Conservation (phyloP, 2,113 vertebrate species). For the Eulemur rufifrons region DNA sequence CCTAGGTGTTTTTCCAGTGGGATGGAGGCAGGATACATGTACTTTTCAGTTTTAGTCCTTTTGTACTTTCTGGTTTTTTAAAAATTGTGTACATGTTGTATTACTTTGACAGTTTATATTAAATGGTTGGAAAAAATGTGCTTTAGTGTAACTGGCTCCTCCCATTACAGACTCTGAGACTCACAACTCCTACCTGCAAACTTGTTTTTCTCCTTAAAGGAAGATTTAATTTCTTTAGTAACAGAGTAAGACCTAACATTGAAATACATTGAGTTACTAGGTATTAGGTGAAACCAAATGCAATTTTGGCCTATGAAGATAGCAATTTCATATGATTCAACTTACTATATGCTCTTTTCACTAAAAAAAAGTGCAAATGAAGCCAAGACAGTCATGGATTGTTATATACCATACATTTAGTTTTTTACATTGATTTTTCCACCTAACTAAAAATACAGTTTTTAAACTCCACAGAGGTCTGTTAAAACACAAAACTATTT, state of each 20-base stretch:
- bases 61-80: not conserved
- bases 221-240: not conserved
- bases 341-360: not conserved
- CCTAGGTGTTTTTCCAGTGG: not conserved
- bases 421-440: conserved; percentile 23
- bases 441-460: not conserved
- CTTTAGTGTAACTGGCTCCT: not conserved
- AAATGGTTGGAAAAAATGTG: not conserved
- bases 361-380: not conserved
- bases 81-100: not conserved
- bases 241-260: not conserved
- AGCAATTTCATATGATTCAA: not conserved
- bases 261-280: not conserved
- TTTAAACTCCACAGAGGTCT: not conserved
- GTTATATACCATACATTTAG: not conserved
- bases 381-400: not conserved
- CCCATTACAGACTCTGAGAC: not conserved
- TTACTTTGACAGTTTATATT: not conserved
- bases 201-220: not conserved
- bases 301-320: not conserved
- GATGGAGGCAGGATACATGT: not conserved
- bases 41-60: not conserved
- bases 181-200: not conserved
- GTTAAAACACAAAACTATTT: conserved; percentile 42
- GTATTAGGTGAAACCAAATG: not conserved